Evolutionary conservation across 2,797 vertebrate genomes (phyloP).

Genomic region (Scleropages formosus): DNA sequence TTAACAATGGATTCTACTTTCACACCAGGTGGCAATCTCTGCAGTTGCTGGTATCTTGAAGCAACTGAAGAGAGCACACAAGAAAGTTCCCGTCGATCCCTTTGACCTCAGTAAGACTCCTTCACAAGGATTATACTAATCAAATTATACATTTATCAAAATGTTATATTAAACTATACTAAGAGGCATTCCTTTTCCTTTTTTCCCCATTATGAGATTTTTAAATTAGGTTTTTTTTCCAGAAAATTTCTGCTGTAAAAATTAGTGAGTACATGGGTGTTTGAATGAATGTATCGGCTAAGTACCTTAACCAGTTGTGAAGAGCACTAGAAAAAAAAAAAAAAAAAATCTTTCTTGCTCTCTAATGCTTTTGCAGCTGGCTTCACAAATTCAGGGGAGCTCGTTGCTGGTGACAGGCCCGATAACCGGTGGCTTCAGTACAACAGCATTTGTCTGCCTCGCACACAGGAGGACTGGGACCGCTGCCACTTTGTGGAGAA

Average conservation of each 20-base stretch:
- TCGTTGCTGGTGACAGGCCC: slow-evolving; percentile 80
- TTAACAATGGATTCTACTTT: slow-evolving; percentile 33
- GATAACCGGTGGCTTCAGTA: slow-evolving; percentile 97
- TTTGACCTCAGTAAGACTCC: slow-evolving; percentile 79
- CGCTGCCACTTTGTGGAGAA: slow-evolving; percentile 88
- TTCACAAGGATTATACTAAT: neutral
- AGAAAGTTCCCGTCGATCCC: slow-evolving; percentile 83
- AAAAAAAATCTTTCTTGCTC: neutral
- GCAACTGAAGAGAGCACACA: slow-evolving; percentile 88
- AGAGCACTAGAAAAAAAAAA: neutral
- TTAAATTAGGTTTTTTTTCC: no score
- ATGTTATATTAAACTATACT: neutral
- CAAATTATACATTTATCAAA: neutral
- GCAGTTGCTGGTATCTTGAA: slow-evolving; percentile 93
- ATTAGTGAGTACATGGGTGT: no score
- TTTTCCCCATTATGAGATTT: no score
- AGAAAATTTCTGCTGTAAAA: no score
- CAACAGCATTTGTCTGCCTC: slow-evolving; percentile 79
- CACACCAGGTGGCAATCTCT: slow-evolving; percentile 88
- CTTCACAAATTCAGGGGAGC: slow-evolving; percentile 54
- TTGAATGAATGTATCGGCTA: no score
- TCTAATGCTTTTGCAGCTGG: slow-evolving; percentile 64
- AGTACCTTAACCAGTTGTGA: neutral
- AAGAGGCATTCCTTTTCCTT: no score
- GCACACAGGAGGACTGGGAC: slow-evolving; percentile 84